Percentiles rank a stretch among this genome's conserved stretches.
Evolutionary conservation across 2,888 invertebrate genomes (phyloP).

Genomic region (Tetrapedia diversipes): DNA sequence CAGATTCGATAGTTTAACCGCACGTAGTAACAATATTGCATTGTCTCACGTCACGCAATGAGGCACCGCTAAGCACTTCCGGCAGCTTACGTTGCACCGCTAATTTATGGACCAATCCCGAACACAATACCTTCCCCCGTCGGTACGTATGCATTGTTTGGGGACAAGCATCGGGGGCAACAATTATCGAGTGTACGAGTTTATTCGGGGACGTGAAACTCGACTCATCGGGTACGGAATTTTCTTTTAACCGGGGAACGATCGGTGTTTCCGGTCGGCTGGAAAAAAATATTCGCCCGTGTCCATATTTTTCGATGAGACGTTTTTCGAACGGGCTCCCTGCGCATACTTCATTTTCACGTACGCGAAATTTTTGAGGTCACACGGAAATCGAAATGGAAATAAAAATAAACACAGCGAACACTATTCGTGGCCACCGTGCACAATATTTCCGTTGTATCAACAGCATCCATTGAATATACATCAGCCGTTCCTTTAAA

Average conservation of each 20-base stretch:
- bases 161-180: not conserved
- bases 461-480: not conserved
- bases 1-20: not conserved
- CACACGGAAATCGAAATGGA: too few relatives aligned
- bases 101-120: slow-evolving; percentile 43
- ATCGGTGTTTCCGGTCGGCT: not conserved
- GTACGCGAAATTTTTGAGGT: too few relatives aligned
- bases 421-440: too few relatives aligned
- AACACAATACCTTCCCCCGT: slow-evolving; percentile 21
- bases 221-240: not conserved
- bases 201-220: not conserved
- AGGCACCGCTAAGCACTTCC: slow-evolving; percentile 32
- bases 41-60: slow-evolving; percentile 21
- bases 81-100: slow-evolving; percentile 22
- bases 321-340: too few relatives aligned
- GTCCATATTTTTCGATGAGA: too few relatives aligned
- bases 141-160: slow-evolving; percentile 4
- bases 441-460: not conserved
- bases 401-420: too few relatives aligned
- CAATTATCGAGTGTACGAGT: not conserved
- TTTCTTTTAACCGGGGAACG: not conserved
- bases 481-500: not conserved
- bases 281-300: too few relatives aligned
- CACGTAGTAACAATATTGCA: not conserved
- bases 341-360: too few relatives aligned